These are phyloP conservation scores for Cryptocephalus moraei DNA, from an alignment of 2,888 invertebrate genomes.

Conservation along the genomic window DNA sequence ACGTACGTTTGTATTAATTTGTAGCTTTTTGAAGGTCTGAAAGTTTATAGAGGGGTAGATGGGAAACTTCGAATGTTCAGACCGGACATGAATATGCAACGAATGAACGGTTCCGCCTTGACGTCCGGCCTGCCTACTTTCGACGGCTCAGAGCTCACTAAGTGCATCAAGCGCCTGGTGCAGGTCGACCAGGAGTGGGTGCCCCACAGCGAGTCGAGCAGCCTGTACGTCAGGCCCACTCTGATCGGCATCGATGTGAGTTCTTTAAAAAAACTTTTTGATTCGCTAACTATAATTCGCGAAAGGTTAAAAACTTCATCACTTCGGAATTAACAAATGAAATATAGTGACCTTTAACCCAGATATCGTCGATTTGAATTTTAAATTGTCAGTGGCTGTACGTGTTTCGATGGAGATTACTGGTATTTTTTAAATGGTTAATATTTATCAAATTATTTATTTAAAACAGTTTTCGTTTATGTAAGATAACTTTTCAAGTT, in stretches of 20 bases:
- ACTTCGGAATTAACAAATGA: no score
- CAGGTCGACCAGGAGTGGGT: conserved; percentile 97
- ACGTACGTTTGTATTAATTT: conserved; percentile 3
- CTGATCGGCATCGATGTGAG: conserved; percentile 94
- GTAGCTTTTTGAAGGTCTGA: conserved; percentile 96
- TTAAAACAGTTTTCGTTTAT: no score
- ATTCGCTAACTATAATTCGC: no score
- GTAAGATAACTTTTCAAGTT: no score
- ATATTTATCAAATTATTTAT: no score
- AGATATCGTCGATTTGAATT: no score
- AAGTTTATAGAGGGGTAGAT: conserved; percentile 90
- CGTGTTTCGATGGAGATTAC: no score
- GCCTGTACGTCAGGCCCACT: conserved; percentile 93
- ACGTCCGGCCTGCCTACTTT: conserved; percentile 84
- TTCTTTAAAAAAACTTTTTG: background rate
- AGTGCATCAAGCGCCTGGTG: conserved; percentile 75
- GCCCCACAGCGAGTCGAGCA: conserved; percentile 79
- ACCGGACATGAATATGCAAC: conserved; percentile 87
- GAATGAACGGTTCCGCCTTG: conserved; percentile 80
- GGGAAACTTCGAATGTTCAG: conserved; percentile 89
- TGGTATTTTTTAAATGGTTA: no score
- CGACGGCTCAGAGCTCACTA: conserved; percentile 73
- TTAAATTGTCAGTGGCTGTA: no score
- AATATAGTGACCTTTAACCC: no score
- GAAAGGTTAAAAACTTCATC: no score